These are phyloP conservation scores for Colostygia pectinataria DNA, from an alignment of 2,888 invertebrate species.

Conservation along the genomic window DNA sequence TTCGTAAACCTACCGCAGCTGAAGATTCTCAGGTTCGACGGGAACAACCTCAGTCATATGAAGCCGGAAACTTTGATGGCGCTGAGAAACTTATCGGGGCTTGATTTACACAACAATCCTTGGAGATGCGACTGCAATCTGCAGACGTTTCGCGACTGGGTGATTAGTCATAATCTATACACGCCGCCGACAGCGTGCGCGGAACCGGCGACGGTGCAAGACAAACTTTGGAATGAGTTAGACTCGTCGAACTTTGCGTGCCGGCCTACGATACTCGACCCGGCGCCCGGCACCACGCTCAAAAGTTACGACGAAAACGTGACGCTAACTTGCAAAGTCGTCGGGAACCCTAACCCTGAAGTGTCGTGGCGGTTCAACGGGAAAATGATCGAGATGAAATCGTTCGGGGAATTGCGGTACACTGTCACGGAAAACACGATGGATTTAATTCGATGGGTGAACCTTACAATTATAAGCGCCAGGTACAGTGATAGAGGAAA, in stretches of 20 bases:
- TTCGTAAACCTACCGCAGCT: constrained; percentile 88
- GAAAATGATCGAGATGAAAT: constrained; percentile 79
- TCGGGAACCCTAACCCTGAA: constrained; percentile 89
- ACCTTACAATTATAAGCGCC: constrained; percentile 86
- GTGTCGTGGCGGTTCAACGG: constrained; percentile 89
- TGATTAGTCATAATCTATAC: constrained; percentile 88
- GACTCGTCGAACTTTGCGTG: constrained; percentile 91
- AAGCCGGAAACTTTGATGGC: constrained; percentile 86
- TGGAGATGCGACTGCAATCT: constrained; percentile 96
- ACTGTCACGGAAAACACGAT: constrained; percentile 68
- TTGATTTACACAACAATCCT: constrained; percentile 91
- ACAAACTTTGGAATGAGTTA: constrained; percentile 89
- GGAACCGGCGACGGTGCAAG: constrained; percentile 86
- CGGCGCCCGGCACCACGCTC: constrained; percentile 82
- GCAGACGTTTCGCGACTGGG: constrained; percentile 90
- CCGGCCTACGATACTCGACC: constrained; percentile 88
- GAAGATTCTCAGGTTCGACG: constrained; percentile 87
- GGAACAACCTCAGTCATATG: constrained; percentile 89
- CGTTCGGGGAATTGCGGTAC: constrained; percentile 78
- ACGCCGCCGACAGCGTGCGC: constrained; percentile 89
- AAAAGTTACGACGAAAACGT: constrained; percentile 87
- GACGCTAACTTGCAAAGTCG: constrained; percentile 89
- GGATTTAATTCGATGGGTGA: constrained; percentile 84
- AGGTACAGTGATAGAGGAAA: constrained; percentile 86
- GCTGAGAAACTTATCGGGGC: constrained; percentile 86